A percentile compares a stretch with the other conserved stretches of the same genome.
Evolutionary conservation across 2,888 invertebrate species (phyloP).

Genomic region (Brachylomia viminalis): DNA sequence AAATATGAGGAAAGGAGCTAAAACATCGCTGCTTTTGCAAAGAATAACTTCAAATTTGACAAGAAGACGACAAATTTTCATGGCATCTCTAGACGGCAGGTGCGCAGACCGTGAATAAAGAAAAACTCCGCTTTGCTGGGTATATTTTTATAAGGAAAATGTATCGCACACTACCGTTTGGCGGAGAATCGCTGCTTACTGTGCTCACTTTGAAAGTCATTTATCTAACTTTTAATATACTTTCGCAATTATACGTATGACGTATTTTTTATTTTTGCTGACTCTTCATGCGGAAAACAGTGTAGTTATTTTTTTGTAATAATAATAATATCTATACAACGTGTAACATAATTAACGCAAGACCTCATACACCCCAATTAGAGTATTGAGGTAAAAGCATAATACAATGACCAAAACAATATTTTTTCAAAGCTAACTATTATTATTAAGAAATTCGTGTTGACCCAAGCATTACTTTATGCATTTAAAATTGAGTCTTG

Average conservation of each 20-base stretch:
- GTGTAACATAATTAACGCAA: too few species aligned
- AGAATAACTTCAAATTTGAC: constrained; percentile 85
- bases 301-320: too few species aligned
- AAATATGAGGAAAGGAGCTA: constrained; percentile 73
- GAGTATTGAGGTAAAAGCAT: too few species aligned
- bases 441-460: too few species aligned
- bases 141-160: constrained; percentile 84
- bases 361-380: too few species aligned
- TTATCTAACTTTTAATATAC: constrained; percentile 73
- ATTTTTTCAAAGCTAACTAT: too few species aligned
- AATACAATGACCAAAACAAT: too few species aligned
- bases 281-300: constrained; percentile 23
- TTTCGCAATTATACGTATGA: constrained; percentile 54
- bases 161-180: constrained; percentile 74
- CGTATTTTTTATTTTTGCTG: constrained; percentile 52
- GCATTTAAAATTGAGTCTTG: too few species aligned
- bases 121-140: constrained; percentile 75
- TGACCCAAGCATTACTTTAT: too few species aligned
- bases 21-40: constrained; percentile 75
- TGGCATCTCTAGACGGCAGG: constrained; percentile 81
- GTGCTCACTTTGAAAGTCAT: constrained; percentile 71
- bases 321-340: too few species aligned
- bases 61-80: constrained; percentile 85
- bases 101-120: constrained; percentile 83
- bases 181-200: constrained; percentile 78